Evolutionary conservation across 1,140 invertebrate genomes (phyloP), one percentile per base, ranked within the genome.

Genomic region (Drosophila lini): DNA sequence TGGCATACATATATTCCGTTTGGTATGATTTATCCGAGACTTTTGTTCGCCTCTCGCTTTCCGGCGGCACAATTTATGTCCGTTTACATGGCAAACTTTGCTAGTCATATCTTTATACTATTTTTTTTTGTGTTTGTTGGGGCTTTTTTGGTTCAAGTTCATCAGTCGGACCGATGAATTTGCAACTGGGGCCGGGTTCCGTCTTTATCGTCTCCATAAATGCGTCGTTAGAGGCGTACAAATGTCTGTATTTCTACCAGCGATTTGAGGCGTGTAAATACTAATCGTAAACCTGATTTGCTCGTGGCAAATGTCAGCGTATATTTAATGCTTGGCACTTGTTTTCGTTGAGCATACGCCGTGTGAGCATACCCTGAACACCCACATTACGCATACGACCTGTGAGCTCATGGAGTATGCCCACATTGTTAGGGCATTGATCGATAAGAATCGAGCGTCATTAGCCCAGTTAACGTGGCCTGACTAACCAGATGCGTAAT

Each of bases 21-120:
- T 75, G 59, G 50, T 48, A 83, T 88, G 76, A 88, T 86, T 86
- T 88, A 86, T 86, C 75, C 60, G 50, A 73, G 73, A 70, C 56
- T 80, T 64, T 68, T 78, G 76, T 61, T 80, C 55, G 68, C 57
- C 44, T 34, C 53, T 34, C 53, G 57, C 57, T 74, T 79, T 67
- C 67, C 52, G 48, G 34, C 76, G 67, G 71, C 65, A 83, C 81
- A 82, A 82, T 88, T 86, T 88, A 77, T 80, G 57, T 41, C 22
- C 65, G 63, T 63, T 85, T 74, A 79, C 65, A 76, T 61, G 64
- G 55, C 50, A 67, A 63, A 85, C 71, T 59, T 53, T 59, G 67
- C 52, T 50, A 63, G 47, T 28, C 19, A 10, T 31, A 55, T 41
- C 28, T 55, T n/a, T 44, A 15, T 34, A 9, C n/a, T 38, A 6